Evolutionary conservation across 2,113 vertebrate species (phyloP), one percentile per base, ranked within the genome.

Genomic region (Silurus asotus): DNA sequence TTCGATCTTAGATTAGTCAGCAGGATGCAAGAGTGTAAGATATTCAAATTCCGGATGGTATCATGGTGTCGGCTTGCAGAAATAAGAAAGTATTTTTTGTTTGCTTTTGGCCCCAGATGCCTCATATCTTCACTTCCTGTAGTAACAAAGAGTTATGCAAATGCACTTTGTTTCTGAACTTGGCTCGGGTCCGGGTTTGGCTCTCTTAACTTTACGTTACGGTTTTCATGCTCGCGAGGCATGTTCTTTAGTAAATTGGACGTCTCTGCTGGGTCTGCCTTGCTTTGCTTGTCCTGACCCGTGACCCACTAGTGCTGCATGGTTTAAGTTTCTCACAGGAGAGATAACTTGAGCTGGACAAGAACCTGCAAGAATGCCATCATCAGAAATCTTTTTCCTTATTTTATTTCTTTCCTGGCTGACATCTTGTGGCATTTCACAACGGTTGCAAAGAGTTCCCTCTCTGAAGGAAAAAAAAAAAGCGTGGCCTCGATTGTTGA

Each of bases 281-380:
- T 51, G 69, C 56, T 65, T 80, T 61, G 55, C 70, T 74, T 87
- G 86, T 83, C 81, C 83, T 87, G 88, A 92, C 90, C 91, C 86
- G n/a, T 90, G 89, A 80, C 83, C 83, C 84, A 88, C 11, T 4
- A 53, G n/a, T 72, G 61, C 59, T 88, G 61, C 56, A 9, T 55
- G 61, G 59, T 55, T 93, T 89, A 86, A 69, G 83, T 81, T 85
- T 87, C 76, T 85, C 81, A 79, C 82, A 80, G 62, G 70, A 75
- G 88, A 90, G 88, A 92, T 91, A 91, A 91, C 91, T 89, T 80
- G 81, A 85, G 23, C 53, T 90, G 74, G 82, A 82, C 83, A 61
- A 88, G 89, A 89, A 79, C 86, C 51, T 76, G 25, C 7, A 45
- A 25, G 81, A n/a, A 83, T 58, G 25, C 51, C 49, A 59, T 45